Conservation (phyloP, 2,797 vertebrate species). For the Cyclura pinguis region DNA sequence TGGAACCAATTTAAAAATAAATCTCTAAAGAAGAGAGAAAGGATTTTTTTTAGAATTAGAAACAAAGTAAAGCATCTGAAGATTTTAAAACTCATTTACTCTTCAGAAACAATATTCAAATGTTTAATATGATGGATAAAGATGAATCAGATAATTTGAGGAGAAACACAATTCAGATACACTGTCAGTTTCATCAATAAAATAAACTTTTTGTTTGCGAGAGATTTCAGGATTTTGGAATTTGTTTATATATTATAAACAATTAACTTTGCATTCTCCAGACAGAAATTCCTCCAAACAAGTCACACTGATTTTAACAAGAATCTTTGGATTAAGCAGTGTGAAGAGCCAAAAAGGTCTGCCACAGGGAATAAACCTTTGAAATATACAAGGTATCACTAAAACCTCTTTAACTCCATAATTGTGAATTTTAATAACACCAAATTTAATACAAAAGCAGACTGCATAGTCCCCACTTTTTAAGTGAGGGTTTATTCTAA, state of each 20-base stretch:
- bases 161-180: background rate
- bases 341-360: background rate
- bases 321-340: background rate
- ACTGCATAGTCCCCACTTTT: background rate
- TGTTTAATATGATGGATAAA: background rate
- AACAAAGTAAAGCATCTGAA: background rate
- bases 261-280: background rate
- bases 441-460: background rate
- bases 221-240: background rate
- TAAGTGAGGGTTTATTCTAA: background rate
- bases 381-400: background rate
- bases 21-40: background rate
- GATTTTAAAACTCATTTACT: background rate
- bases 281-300: background rate
- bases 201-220: background rate
- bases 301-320: background rate
- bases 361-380: background rate
- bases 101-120: background rate
- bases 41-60: background rate
- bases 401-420: background rate
- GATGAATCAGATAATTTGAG: background rate
- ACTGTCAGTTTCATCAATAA: background rate
- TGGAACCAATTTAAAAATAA: conserved; percentile 6
- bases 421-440: background rate
- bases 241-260: background rate